Percentiles rank a stretch among this genome's conserved stretches.
These are phyloP conservation scores for Archegozetes longisetosus DNA, from an alignment of 1,140 invertebrate species.

Conservation along the genomic window DNA sequence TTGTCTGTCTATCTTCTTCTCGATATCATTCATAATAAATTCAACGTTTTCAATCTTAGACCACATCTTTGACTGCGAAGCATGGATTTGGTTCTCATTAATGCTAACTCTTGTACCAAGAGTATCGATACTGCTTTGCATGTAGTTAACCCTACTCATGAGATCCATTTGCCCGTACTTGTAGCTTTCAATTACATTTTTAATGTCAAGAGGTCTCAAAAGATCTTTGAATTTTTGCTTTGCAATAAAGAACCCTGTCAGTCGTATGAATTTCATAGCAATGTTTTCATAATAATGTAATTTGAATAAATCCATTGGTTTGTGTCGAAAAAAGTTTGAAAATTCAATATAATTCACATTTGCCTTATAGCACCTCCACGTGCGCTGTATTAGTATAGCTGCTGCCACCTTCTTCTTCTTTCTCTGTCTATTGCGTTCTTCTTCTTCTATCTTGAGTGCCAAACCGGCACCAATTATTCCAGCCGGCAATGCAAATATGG, in stretches of 20 bases:
- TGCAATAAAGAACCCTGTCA: conserved; percentile 57
- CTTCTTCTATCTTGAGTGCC: conserved; percentile 11
- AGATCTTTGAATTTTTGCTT: conserved; percentile 83
- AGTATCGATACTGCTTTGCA: conserved; percentile 26
- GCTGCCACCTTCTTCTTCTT: conserved; percentile 7
- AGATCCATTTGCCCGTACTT: conserved; percentile 78
- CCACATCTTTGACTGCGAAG: background rate
- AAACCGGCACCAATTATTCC: conserved; percentile 13
- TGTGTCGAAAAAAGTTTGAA: conserved; percentile 3
- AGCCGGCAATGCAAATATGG: conserved; percentile 10
- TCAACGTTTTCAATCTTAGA: background rate
- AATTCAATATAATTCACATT: background rate
- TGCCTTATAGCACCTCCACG: conserved; percentile 7
- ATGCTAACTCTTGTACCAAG: background rate
- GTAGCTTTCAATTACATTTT: conserved; percentile 91
- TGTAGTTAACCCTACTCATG: conserved; percentile 61
- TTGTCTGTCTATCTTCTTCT: background rate
- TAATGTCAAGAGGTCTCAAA: conserved; percentile 87
- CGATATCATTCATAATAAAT: background rate
- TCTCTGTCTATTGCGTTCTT: conserved; percentile 6
- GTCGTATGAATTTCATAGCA: conserved; percentile 4
- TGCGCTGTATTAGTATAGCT: conserved; percentile 6
- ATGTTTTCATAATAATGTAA: conserved; percentile 2
- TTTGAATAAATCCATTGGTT: conserved; percentile 4
- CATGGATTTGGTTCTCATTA: conserved; percentile 3